Evolutionary conservation across 2,113 vertebrate species (phyloP).

Genomic region (Opisthocomus hoazin): DNA sequence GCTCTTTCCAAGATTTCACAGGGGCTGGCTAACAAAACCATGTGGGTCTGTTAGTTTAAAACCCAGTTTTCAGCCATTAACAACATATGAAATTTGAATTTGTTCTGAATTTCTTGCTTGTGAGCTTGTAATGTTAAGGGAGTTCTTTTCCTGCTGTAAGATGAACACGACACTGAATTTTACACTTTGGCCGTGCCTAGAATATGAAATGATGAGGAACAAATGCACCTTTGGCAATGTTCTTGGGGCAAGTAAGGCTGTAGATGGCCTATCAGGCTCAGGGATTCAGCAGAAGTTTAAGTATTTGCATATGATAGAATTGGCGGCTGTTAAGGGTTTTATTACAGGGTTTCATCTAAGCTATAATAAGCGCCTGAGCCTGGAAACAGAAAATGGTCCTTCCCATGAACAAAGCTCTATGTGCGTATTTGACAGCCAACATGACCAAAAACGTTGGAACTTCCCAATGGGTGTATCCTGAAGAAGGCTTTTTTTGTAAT

Average conservation of each 20-base stretch:
- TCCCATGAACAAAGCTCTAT: background rate
- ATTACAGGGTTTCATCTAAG: conserved; percentile 27
- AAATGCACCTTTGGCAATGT: background rate
- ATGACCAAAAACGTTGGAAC: background rate
- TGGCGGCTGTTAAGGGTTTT: background rate
- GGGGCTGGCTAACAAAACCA: background rate
- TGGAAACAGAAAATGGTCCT: conserved; percentile 4
- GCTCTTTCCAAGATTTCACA: background rate
- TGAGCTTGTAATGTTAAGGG: background rate
- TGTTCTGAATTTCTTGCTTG: background rate
- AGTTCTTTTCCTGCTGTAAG: background rate
- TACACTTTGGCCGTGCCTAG: background rate
- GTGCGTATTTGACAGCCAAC: background rate
- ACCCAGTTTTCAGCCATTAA: background rate
- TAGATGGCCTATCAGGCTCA: background rate
- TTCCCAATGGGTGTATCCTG: background rate
- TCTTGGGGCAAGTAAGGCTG: background rate
- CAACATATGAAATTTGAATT: too few species aligned
- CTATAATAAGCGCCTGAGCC: background rate
- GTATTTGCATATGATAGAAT: background rate
- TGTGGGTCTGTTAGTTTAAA: background rate
- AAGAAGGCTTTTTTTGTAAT: background rate
- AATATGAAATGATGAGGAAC: background rate
- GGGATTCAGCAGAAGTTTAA: background rate
- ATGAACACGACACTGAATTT: background rate